Evolutionary conservation across 1,140 invertebrate genomes (phyloP).

Genomic region (Drosophila kikkawai): DNA sequence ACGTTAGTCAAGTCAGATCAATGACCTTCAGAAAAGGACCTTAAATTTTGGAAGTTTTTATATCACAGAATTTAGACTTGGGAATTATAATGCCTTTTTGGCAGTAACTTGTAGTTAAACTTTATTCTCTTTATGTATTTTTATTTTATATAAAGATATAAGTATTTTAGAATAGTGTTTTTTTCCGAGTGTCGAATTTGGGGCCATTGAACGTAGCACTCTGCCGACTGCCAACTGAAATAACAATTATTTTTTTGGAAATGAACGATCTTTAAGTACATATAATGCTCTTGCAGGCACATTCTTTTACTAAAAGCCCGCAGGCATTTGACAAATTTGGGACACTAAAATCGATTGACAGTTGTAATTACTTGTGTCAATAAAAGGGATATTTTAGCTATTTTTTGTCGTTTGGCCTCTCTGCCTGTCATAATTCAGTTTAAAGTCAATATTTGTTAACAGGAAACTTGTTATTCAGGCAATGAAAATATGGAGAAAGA

Average conservation of each 20-base stretch:
- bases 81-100: too few relatives aligned
- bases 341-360: conserved; percentile 81
- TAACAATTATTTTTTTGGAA: conserved; percentile 29
- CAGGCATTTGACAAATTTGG: conserved; percentile 71
- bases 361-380: conserved; percentile 77
- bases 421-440: conserved; percentile 46
- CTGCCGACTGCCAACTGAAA: conserved; percentile 68
- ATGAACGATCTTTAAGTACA: conserved; percentile 25
- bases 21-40: too few relatives aligned
- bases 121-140: too few relatives aligned
- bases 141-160: neutral
- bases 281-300: conserved; percentile 34
- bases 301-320: conserved; percentile 70
- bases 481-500: neutral
- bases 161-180: too few relatives aligned
- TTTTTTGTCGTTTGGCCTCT: conserved; percentile 13
- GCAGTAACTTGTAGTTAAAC: too few relatives aligned
- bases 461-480: conserved; percentile 17
- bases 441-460: conserved; percentile 14
- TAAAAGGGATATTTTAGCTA: conserved; percentile 19
- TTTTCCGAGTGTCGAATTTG: conserved; percentile 9
- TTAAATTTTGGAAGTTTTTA: too few relatives aligned
- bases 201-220: conserved; percentile 39
- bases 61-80: too few relatives aligned
- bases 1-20: too few relatives aligned